Evolutionary conservation across 2,888 invertebrate genomes (phyloP), one percentile per base, ranked within the genome.

Genomic region (Dicyrtoma fusca): DNA sequence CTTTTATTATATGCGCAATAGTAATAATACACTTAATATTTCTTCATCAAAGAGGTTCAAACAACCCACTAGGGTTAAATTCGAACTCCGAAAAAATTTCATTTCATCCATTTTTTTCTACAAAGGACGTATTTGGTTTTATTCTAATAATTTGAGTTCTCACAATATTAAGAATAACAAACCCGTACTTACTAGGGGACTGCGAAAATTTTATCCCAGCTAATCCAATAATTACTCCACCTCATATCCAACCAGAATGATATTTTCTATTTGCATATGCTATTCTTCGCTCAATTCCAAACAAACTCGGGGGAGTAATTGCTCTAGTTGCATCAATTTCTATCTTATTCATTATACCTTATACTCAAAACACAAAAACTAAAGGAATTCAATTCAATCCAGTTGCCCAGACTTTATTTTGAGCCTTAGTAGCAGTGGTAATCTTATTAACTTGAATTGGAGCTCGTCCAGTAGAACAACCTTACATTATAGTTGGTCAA

Each of bases 241-340:
- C 87, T 8, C 91, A 91, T 82, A 92, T 92, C 85, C 89, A 92
- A 87, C 91, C 91, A 59, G 92, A 92, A 88, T 92, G 91, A 88
- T 92, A 92, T 83, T 92, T 92, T 81, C 83, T 92, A 86, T 92
- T 91, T 86, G 91, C 91, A 14, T 92, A 92, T 83, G 90, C 91
- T 19, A 91, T 92, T 86, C 80, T 92, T 81, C 91, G 91, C 26
- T 90, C 91, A 49, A 90, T 92, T 72, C 91, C 91, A 6, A 91
- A 90, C 85, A 91, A 92, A 87, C 82, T 91, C 85, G 90, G 91
- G 68, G 91, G 91, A 76, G 91, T 91, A 61, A 84, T 90, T 81
- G 88, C 88, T 0, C 81, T 91, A 85, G 76, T 88, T 0, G 80
- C 88, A 83, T 90, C 89, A 74, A 89, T 91, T 85, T 82, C 88